Evolutionary conservation across 2,113 vertebrate genomes (phyloP).

Genomic region (Phyllostomus discolor): DNA sequence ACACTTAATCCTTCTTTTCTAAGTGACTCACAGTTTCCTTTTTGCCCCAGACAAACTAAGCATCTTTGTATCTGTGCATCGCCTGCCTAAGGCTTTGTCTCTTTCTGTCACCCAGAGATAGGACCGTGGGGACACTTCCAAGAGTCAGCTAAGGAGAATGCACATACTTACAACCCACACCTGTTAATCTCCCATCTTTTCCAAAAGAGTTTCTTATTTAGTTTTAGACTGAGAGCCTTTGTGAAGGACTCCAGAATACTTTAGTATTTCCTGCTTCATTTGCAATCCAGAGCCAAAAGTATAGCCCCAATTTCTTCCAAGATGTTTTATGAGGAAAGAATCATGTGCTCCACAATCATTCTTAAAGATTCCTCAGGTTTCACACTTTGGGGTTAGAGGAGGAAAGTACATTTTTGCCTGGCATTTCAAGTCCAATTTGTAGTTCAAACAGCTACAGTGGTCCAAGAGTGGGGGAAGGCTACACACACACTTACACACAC

Average conservation of each 20-base stretch:
- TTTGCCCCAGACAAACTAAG: slow-evolving; percentile 43
- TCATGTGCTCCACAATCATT: slow-evolving; percentile 44
- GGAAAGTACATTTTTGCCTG: slow-evolving; percentile 6
- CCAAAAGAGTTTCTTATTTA: not conserved
- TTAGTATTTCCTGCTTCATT: slow-evolving; percentile 61
- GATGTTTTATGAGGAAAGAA: slow-evolving; percentile 56
- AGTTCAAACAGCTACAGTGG: not conserved
- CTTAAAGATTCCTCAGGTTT: slow-evolving; percentile 41
- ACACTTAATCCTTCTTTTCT: slow-evolving; percentile 45
- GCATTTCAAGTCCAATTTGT: not conserved
- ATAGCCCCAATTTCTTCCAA: slow-evolving; percentile 43
- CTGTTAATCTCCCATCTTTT: slow-evolving; percentile 64
- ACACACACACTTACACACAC: not conserved
- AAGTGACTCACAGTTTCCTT: slow-evolving; percentile 58
- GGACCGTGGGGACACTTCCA: not conserved
- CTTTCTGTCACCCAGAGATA: not conserved
- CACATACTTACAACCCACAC: slow-evolving; percentile 55
- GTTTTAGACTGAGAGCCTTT: slow-evolving; percentile 45
- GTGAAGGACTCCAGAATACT: slow-evolving; percentile 54
- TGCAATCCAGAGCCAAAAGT: slow-evolving; percentile 50
- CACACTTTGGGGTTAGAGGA: slow-evolving; percentile 17
- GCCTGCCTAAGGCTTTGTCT: not conserved
- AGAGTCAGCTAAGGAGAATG: slow-evolving; percentile 51
- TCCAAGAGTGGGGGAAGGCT: not conserved
- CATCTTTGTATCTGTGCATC: slow-evolving; percentile 48